Percentiles rank a stretch among this genome's conserved stretches.
phyloP scores from a whole-genome alignment of 2,888 invertebrate genomes.

The Callyntrura sp. region DNA sequence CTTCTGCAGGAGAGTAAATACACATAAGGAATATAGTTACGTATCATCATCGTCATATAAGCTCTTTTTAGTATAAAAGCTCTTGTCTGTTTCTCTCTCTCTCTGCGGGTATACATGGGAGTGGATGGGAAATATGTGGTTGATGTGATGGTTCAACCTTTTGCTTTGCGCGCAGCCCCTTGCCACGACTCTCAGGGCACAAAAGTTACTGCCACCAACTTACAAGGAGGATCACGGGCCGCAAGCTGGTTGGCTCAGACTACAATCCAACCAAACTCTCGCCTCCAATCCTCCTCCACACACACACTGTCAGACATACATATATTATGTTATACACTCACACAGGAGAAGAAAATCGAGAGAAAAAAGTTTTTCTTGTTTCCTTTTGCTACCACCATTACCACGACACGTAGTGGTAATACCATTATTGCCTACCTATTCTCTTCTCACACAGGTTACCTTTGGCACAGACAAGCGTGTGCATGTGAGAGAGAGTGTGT shows the following conservation, averaged over 20 bases:
- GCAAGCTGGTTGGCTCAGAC: slow-evolving; percentile 81
- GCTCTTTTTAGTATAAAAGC: too few species aligned
- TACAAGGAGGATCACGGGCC: slow-evolving; percentile 59
- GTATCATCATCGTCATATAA: too few species aligned
- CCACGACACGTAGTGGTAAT: neutral
- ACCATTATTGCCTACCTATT: too few species aligned
- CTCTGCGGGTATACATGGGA: too few species aligned
- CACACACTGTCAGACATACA: too few species aligned
- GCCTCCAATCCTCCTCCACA: slow-evolving; percentile 61
- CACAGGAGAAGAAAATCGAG: too few species aligned
- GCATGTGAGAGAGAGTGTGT: slow-evolving; percentile 4
- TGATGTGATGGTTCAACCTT: slow-evolving; percentile 82
- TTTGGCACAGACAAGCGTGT: neutral
- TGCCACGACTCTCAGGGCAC: slow-evolving; percentile 81
- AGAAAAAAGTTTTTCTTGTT: neutral
- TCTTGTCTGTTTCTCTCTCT: too few species aligned
- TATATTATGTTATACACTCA: too few species aligned
- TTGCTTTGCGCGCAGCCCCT: slow-evolving; percentile 82
- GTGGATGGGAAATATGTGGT: slow-evolving; percentile 40
- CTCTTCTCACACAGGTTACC: neutral
- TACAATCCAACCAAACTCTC: slow-evolving; percentile 45
- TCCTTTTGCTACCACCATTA: too few species aligned
- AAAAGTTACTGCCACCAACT: slow-evolving; percentile 81
- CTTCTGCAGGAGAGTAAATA: neutral
- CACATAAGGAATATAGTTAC: too few species aligned